A percentile compares a stretch with the other conserved stretches of the same genome.
Conservation (phyloP, 2,888 invertebrate species). For the Acanthosepion esculentum region DNA sequence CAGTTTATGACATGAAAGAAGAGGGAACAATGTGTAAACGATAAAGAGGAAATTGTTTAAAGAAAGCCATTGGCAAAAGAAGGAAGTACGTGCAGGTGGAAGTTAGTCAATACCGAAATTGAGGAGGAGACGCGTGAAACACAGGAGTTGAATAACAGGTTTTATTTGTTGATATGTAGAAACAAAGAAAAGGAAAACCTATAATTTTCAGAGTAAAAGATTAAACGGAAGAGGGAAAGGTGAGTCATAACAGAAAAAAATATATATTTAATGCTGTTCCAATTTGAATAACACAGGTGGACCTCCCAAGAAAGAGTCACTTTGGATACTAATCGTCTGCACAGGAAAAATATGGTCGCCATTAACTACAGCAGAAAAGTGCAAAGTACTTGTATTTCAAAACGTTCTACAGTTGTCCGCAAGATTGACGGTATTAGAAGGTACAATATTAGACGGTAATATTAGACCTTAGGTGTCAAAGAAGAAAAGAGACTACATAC, state of each 20-base stretch:
- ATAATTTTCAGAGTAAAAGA: background rate
- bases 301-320: background rate
- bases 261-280: background rate
- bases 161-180: background rate
- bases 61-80: background rate
- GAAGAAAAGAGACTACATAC: background rate
- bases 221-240: background rate
- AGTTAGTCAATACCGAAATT: background rate
- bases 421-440: too few species aligned
- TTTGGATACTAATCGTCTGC: background rate
- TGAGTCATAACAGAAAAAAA: background rate
- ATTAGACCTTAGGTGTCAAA: background rate
- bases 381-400: background rate
- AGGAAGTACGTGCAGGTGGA: background rate
- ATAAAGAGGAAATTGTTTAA: background rate
- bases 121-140: background rate
- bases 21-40: background rate
- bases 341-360: background rate
- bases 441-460: background rate
- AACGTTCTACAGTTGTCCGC: background rate
- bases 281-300: slow-evolving; percentile 33
- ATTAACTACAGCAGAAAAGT: background rate
- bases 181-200: background rate
- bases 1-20: background rate
- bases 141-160: background rate